Evolutionary conservation across 92 coral and sea anemone species (phyloP), one percentile per base, ranked within the genome.

Genomic region (Anthopleura xanthogrammica): DNA sequence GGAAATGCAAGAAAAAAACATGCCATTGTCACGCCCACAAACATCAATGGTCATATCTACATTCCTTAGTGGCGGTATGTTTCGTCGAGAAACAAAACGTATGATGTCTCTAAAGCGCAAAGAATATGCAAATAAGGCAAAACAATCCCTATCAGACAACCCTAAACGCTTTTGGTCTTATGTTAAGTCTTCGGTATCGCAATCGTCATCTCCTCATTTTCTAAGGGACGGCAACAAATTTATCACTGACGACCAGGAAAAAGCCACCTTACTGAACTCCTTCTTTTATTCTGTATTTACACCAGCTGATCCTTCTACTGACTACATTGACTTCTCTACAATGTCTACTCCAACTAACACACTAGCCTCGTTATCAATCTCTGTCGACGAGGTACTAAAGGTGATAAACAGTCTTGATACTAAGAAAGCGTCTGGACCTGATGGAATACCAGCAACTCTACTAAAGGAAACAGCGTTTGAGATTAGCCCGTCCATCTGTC

Each of bases 391-490:
- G 19, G 65, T 58, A 5, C 65, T 58, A 13, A 12, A 58, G 65
- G 65, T 58, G 12, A 6, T 58, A 58, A 58, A 58, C 3, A 58
- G 10, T 14, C 65, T 58, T 6, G 65, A 58, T 24, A 19, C 54
- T 2, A 76, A 23, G 2, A 76, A 76, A 57, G 80, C 80, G 8
- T 46, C 48, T 9, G 80, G 80, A 76, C 80, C 80, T 7, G 80
- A 76, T 57, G 80, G 29, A 76, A 76, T 76, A 4, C 80, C 80
- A 12, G 80, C 23, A 22, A 76, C 80, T 46, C 29, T 41, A 6
- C 80, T 76, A 16, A 76, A 76, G 23, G 29, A 39, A 4, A 76
- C 80, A 41, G 80, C 80, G 7, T 2, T 16, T 73, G 77, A 76
- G 58, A 76, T 76, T 12, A 13, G 23, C 29, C 80, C 52, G 16